These are phyloP conservation scores for Chrosomus eos DNA, from an alignment of 2,797 vertebrate genomes.

Conservation along the genomic window DNA sequence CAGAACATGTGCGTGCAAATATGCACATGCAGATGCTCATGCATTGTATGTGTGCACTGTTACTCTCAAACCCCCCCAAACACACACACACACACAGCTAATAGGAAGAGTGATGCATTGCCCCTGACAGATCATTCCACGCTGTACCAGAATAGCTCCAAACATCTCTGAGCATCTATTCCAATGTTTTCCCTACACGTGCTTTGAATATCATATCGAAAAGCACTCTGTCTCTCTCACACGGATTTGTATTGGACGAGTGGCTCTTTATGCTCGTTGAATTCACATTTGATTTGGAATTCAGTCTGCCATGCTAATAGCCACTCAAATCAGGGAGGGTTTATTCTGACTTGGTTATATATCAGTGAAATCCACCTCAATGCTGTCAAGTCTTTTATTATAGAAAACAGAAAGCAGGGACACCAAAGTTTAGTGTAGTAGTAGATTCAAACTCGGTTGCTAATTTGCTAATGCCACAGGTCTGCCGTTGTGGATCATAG, in stretches of 20 bases:
- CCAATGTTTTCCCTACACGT: constrained; percentile 38
- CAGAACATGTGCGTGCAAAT: constrained; percentile 31
- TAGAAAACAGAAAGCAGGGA: not conserved
- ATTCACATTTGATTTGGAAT: constrained; percentile 26
- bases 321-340: constrained; percentile 12
- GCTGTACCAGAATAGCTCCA: constrained; percentile 37
- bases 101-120: constrained; percentile 41
- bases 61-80: not conserved
- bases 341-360: not conserved
- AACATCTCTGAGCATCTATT: constrained; percentile 43
- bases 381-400: not conserved
- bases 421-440: constrained; percentile 9
- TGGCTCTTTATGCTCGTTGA: constrained; percentile 37
- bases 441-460: not conserved
- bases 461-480: constrained; percentile 12
- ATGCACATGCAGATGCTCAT: constrained; percentile 4
- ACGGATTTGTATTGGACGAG: constrained; percentile 26
- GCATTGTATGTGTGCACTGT: not conserved
- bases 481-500: not conserved
- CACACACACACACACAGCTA: constrained; percentile 11
- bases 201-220: constrained; percentile 27
- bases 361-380: not conserved
- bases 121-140: constrained; percentile 33
- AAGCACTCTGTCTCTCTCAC: constrained; percentile 22
- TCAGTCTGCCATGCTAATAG: constrained; percentile 34